Percentiles rank a stretch among this genome's conserved stretches.
These are phyloP conservation scores for Athripsodes cinereus DNA, from an alignment of 2,888 invertebrate species.

Conservation along the genomic window DNA sequence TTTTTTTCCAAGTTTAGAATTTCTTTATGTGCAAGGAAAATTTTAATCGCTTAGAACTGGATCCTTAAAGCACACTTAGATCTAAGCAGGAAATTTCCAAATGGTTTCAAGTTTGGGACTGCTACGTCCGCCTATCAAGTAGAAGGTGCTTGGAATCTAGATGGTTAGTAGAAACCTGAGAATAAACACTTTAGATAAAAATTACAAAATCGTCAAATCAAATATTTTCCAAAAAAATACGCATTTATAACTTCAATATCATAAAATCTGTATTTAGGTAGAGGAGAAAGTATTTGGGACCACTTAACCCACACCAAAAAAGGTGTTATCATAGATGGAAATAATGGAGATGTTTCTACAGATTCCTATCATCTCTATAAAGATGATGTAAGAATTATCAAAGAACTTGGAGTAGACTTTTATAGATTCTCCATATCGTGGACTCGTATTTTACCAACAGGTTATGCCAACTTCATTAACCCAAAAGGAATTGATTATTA, in stretches of 20 bases:
- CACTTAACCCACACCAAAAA: conserved; percentile 50
- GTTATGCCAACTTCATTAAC: conserved; percentile 33
- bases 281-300: conserved; percentile 65
- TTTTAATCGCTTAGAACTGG: too few relatives aligned
- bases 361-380: conserved; percentile 60
- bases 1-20: too few relatives aligned
- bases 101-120: conserved; percentile 32
- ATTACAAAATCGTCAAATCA: not conserved
- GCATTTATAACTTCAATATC: not conserved
- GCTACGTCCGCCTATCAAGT: conserved; percentile 33
- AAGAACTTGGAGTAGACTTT: conserved; percentile 48
- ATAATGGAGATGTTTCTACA: conserved; percentile 57
- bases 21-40: too few relatives aligned
- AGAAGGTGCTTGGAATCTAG: conserved; percentile 31
- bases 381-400: conserved; percentile 54
- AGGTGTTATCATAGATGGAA: conserved; percentile 46
- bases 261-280: conserved; percentile 38
- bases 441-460: conserved; percentile 61
- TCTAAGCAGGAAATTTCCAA: conserved; percentile 28
- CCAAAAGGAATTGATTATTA: conserved; percentile 53
- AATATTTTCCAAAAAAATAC: not conserved
- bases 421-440: conserved; percentile 62
- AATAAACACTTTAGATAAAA: too few relatives aligned
- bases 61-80: too few relatives aligned
- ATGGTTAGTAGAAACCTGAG: conserved; percentile 19